Conservation (phyloP, 2,113 vertebrate genomes). For the Phoenicopterus ruber region DNA sequence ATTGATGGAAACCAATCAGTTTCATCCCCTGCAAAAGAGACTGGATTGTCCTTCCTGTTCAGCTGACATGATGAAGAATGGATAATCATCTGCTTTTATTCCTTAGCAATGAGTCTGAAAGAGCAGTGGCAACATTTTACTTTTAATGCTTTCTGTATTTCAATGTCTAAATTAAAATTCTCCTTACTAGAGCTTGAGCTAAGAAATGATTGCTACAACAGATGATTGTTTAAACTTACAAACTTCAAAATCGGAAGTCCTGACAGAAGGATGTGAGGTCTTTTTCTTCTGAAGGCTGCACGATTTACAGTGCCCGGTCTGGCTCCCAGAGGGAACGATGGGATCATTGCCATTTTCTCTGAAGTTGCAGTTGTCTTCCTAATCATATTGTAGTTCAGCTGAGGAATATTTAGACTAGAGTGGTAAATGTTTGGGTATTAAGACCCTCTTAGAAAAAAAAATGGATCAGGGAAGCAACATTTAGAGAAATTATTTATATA, state of each 20-base stretch:
- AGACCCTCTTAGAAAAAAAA: background rate
- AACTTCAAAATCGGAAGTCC: background rate
- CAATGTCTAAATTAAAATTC: background rate
- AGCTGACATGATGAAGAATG: background rate
- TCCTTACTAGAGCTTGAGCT: background rate
- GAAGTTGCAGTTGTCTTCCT: background rate
- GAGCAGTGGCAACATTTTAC: background rate
- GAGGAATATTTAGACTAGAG: conserved; percentile 41
- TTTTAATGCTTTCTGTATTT: background rate
- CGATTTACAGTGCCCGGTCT: background rate
- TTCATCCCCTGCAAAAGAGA: background rate
- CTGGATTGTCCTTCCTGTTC: background rate
- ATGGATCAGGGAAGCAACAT: background rate
- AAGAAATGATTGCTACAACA: background rate
- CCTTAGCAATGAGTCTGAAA: background rate
- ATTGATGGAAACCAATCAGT: background rate
- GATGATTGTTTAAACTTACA: background rate
- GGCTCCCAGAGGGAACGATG: background rate
- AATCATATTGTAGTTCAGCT: background rate
- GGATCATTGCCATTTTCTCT: conserved; percentile 2
- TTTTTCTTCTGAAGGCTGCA: background rate
- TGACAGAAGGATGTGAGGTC: background rate
- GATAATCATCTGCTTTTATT: background rate
- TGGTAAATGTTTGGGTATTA: conserved; percentile 34
- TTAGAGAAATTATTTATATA: conserved; percentile 13